Evolutionary conservation across 2,113 vertebrate species (phyloP).

Genomic region (Antennarius striatus): DNA sequence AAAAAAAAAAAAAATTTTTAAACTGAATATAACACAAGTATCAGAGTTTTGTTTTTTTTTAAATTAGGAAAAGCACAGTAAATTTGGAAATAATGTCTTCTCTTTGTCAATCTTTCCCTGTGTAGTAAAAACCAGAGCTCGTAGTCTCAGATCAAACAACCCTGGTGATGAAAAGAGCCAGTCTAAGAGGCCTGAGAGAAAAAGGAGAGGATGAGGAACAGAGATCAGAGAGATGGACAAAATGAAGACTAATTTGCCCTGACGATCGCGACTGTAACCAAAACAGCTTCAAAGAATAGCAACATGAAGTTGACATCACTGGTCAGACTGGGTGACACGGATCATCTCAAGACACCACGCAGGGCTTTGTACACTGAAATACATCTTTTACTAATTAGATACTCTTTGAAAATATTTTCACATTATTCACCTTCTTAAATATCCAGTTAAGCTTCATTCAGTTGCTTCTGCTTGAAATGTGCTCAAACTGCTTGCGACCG

Average conservation of each 20-base stretch:
- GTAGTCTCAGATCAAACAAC: slow-evolving; percentile 58
- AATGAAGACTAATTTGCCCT: slow-evolving; percentile 60
- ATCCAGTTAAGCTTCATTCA: slow-evolving; percentile 18
- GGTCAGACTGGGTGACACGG: slow-evolving; percentile 34
- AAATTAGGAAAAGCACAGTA: not conserved
- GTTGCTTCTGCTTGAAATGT: slow-evolving; percentile 6
- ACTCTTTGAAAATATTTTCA: slow-evolving; percentile 35
- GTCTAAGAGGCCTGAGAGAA: slow-evolving; percentile 48
- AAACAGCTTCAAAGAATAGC: slow-evolving; percentile 60
- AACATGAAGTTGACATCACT: slow-evolving; percentile 29
- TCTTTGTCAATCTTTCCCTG: slow-evolving; percentile 4
- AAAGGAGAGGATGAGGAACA: slow-evolving; percentile 28
- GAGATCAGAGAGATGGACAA: slow-evolving; percentile 62
- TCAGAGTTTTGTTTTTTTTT: not conserved
- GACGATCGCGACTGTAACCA: slow-evolving; percentile 40
- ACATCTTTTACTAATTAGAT: not conserved
- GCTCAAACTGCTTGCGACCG: not conserved
- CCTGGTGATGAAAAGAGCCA: slow-evolving; percentile 66
- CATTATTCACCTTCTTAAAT: slow-evolving; percentile 15
- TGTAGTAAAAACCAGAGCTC: slow-evolving; percentile 44
- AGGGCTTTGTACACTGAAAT: slow-evolving; percentile 12
- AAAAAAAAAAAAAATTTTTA: slow-evolving; percentile 12
- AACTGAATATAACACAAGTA: slow-evolving; percentile 31
- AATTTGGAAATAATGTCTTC: slow-evolving; percentile 30
- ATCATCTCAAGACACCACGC: slow-evolving; percentile 8